phyloP scores from a whole-genome alignment of 2,888 invertebrate species.

The Polydrusus tereticollis region DNA sequence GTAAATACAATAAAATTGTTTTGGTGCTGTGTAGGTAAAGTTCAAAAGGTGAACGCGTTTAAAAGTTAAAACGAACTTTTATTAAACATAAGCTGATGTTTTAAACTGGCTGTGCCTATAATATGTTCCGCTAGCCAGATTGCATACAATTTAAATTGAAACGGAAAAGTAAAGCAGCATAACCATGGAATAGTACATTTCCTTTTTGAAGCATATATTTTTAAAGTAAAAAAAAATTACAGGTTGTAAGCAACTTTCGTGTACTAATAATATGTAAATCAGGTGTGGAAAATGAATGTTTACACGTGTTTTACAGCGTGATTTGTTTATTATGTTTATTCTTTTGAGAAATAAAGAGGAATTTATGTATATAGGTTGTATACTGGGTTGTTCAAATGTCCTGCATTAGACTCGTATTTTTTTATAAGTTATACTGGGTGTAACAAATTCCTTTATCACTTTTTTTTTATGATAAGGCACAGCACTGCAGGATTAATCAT shows the following conservation, averaged over 20 bases:
- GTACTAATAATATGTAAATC: neutral
- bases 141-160: neutral
- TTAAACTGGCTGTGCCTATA: neutral
- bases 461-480: too few species aligned
- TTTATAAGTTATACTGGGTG: too few species aligned
- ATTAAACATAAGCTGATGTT: neutral
- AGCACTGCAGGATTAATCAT: too few species aligned
- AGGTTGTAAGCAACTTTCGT: neutral
- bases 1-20: neutral
- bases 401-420: too few species aligned
- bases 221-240: neutral
- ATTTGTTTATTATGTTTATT: too few species aligned
- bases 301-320: neutral
- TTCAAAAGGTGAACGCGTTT: slow-evolving; percentile 5
- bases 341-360: too few species aligned
- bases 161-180: neutral
- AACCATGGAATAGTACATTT: neutral
- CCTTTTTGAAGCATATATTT: neutral
- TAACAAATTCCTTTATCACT: too few species aligned
- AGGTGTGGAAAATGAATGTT: neutral
- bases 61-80: slow-evolving; percentile 1
- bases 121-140: neutral
- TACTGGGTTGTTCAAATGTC: too few species aligned
- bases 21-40: neutral
- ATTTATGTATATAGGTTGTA: too few species aligned